Evolutionary conservation across 1,140 invertebrate genomes (phyloP).

Genomic region (Lasioglossum baleicum): DNA sequence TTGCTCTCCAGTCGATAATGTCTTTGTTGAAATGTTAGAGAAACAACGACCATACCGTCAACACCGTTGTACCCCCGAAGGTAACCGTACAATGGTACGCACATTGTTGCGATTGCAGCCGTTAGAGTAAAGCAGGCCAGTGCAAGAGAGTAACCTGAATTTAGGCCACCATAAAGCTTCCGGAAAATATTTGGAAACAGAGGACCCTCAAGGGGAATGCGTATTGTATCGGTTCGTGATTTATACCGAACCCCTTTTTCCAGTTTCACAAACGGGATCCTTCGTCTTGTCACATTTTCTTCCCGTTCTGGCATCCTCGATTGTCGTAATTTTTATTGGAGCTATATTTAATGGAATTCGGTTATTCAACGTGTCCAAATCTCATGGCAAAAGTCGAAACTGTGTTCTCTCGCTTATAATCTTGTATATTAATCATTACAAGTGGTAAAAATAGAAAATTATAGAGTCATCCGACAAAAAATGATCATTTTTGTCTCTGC

Average conservation of each 20-base stretch:
- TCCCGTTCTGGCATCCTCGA: too few species aligned
- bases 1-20: conserved; percentile 14
- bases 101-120: conserved; percentile 4
- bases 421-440: too few species aligned
- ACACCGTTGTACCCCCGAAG: neutral
- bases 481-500: too few species aligned
- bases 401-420: too few species aligned
- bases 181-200: neutral
- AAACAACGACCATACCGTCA: conserved; percentile 10
- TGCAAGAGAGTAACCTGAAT: neutral
- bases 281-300: neutral
- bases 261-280: neutral
- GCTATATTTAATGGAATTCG: neutral
- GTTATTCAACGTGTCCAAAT: too few species aligned
- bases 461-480: too few species aligned
- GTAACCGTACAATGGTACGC: neutral
- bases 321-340: conserved; percentile 6
- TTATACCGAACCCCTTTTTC: neutral
- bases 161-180: conserved; percentile 19
- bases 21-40: conserved; percentile 5
- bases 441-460: too few species aligned
- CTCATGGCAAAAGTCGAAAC: too few species aligned
- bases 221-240: neutral
- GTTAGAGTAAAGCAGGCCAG: neutral
- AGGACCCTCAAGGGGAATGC: neutral